Evolutionary conservation across 64 coral and sea anemone species (phyloP).

Genomic region (Pocillopora damicornis): DNA sequence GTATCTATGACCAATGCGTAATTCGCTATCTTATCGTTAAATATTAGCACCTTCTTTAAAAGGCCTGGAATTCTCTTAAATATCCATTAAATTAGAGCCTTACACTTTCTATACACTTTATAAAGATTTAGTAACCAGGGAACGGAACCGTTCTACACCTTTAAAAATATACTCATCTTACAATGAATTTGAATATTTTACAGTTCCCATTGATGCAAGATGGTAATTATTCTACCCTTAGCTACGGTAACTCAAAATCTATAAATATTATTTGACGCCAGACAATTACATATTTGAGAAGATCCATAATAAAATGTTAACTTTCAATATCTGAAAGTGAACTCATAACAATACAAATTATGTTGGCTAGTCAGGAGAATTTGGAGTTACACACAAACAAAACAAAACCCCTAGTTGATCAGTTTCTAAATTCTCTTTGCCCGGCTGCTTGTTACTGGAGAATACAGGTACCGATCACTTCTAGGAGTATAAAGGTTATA

Average conservation of each 20-base stretch:
- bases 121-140: background rate
- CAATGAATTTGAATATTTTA: background rate
- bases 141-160: background rate
- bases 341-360: no score
- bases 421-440: no score
- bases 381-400: no score
- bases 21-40: background rate
- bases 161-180: conserved; percentile 2
- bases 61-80: background rate
- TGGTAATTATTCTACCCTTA: background rate
- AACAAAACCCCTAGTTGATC: no score
- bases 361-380: no score
- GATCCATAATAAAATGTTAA: background rate
- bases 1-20: no score
- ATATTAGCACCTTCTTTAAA: background rate
- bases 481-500: no score
- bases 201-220: background rate
- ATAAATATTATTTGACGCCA: background rate
- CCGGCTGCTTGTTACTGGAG: no score
- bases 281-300: background rate
- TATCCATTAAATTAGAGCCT: background rate
- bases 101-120: background rate
- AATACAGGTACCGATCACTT: no score
- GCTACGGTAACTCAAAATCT: background rate
- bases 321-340: background rate